phyloP scores from a whole-genome alignment of 2,797 vertebrate genomes.

The Microctenopoma lineatum region DNA sequence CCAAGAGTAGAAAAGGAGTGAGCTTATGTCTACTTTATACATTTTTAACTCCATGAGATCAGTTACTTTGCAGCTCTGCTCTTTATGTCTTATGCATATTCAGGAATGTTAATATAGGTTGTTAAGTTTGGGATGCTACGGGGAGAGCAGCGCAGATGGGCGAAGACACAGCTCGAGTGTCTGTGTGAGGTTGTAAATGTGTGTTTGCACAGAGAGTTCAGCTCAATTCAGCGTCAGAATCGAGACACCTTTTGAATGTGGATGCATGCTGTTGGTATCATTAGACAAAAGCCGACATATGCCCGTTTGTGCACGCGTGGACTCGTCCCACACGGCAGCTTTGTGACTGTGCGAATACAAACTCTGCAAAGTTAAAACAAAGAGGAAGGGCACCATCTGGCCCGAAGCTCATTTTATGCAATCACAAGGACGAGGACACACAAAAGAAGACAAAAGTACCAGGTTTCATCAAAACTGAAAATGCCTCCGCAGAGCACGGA shows the following conservation, averaged over 20 bases:
- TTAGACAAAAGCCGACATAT: constrained; percentile 10
- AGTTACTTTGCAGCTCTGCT: constrained; percentile 54
- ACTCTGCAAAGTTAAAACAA: constrained; percentile 62
- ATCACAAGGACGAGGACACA: constrained; percentile 64
- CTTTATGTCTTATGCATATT: constrained; percentile 65
- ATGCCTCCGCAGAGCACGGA: constrained; percentile 4
- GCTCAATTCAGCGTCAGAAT: constrained; percentile 39
- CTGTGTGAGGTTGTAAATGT: background rate
- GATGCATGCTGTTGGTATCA: constrained; percentile 11
- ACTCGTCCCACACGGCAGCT: constrained; percentile 44
- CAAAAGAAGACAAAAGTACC: constrained; percentile 33
- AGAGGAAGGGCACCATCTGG: constrained; percentile 81
- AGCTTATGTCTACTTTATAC: constrained; percentile 45
- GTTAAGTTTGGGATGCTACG: constrained; percentile 50
- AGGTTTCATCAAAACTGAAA: constrained; percentile 38
- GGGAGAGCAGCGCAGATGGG: constrained; percentile 66
- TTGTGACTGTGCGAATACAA: constrained; percentile 69
- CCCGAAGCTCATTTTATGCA: constrained; percentile 49
- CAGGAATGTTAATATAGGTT: constrained; percentile 62
- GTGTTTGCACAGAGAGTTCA: constrained; percentile 27
- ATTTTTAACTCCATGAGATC: constrained; percentile 24
- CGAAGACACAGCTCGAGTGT: constrained; percentile 4
- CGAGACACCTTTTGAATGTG: constrained; percentile 15
- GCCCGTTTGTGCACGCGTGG: constrained; percentile 24
- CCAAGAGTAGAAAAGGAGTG: constrained; percentile 9